Percentiles rank a stretch among this genome's conserved stretches.
Conservation (phyloP, 2,113 vertebrate genomes). For the Melanocharis versteri region DNA sequence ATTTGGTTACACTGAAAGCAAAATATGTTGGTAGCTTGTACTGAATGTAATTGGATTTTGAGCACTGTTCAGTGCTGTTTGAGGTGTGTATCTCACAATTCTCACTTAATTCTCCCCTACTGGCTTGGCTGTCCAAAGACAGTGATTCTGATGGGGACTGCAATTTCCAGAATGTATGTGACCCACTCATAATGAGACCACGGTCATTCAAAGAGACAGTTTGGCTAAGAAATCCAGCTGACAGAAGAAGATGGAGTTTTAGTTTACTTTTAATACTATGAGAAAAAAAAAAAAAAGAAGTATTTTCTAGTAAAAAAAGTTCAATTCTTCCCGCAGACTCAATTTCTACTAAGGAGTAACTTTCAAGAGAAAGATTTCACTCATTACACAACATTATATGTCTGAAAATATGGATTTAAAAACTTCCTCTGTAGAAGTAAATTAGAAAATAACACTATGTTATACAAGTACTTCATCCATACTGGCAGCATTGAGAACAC, state of each 20-base stretch:
- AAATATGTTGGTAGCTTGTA: neutral
- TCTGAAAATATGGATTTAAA: neutral
- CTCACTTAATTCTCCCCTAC: neutral
- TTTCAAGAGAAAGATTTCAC: neutral
- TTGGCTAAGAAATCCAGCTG: neutral
- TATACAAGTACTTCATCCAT: neutral
- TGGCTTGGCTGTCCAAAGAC: neutral
- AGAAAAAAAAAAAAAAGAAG: neutral
- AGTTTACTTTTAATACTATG: neutral
- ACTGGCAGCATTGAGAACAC: neutral
- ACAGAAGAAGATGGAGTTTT: neutral
- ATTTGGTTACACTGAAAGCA: neutral
- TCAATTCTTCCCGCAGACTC: neutral
- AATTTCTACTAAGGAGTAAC: neutral
- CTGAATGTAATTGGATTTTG: neutral
- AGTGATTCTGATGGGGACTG: neutral
- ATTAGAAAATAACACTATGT: neutral
- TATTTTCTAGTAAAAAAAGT: neutral
- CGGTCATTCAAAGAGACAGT: neutral
- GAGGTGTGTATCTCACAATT: neutral
- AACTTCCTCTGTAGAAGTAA: neutral
- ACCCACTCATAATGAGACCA: neutral
- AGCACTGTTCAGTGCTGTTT: neutral
- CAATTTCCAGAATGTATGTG: neutral
- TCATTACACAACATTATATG: neutral